Percentiles rank a stretch among this genome's conserved stretches.
Evolutionary conservation across 2,113 vertebrate genomes (phyloP).

Genomic region (Barbus barbus): DNA sequence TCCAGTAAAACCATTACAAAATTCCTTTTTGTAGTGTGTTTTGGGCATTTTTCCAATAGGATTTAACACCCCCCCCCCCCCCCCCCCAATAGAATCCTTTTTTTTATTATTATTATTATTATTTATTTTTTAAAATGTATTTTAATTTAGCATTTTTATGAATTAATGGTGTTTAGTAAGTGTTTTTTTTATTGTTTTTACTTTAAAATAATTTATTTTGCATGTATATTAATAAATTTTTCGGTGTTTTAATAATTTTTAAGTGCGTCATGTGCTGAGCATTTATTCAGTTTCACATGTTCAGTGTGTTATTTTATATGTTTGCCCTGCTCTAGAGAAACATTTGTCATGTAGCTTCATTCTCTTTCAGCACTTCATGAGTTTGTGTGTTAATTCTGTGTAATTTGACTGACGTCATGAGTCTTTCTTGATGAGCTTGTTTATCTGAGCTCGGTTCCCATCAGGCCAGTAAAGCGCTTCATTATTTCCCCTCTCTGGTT

Average conservation of each 20-base stretch:
- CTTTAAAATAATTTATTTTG: too few species aligned
- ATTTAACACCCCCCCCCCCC: too few species aligned
- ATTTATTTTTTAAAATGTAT: background rate
- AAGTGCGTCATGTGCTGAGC: too few species aligned
- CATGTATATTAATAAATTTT: too few species aligned
- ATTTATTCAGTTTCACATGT: background rate
- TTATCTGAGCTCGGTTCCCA: background rate
- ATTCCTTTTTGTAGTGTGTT: too few species aligned
- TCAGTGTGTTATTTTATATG: background rate
- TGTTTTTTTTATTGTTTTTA: background rate
- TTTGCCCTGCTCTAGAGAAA: background rate
- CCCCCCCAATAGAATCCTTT: too few species aligned
- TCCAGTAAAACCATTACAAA: too few species aligned
- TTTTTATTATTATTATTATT: too few species aligned
- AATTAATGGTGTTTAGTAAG: background rate
- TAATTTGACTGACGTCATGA: background rate
- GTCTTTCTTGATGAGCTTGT: background rate
- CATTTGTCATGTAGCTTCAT: background rate
- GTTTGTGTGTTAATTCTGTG: background rate
- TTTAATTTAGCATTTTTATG: background rate
- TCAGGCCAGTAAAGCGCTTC: background rate
- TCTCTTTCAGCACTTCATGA: background rate
- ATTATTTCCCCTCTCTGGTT: background rate
- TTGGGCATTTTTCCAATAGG: too few species aligned
- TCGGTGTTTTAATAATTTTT: too few species aligned